These are phyloP conservation scores for Eleginops maclovinus DNA, from an alignment of 2,113 vertebrate species.

Conservation along the genomic window DNA sequence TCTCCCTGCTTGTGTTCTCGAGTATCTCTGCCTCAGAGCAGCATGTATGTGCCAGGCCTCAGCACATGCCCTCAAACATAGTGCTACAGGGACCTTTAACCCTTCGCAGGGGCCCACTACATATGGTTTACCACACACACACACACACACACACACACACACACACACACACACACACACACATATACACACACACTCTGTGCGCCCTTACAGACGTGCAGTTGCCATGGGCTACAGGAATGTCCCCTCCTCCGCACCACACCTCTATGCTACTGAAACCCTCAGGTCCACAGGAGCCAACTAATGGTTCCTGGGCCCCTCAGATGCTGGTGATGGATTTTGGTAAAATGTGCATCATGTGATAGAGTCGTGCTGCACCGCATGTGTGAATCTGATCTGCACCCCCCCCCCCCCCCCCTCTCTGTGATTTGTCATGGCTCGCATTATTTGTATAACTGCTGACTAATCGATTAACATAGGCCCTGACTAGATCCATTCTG, in stretches of 20 bases:
- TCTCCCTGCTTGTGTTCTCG: not conserved
- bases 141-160: not conserved
- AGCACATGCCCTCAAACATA: constrained; percentile 3
- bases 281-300: constrained; percentile 8
- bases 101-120: constrained; percentile 14
- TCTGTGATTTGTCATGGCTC: constrained; percentile 46
- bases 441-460: constrained; percentile 58
- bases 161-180: not conserved
- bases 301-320: constrained; percentile 19
- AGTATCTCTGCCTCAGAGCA: not conserved
- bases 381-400: constrained; percentile 53
- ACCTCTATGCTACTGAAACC: constrained; percentile 28
- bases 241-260: constrained; percentile 11
- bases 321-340: constrained; percentile 13
- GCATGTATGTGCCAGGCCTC: constrained; percentile 1
- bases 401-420: constrained; percentile 16
- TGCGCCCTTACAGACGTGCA: constrained; percentile 13
- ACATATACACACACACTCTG: not conserved
- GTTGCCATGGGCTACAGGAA: constrained; percentile 28
- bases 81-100: constrained; percentile 45
- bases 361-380: constrained; percentile 1
- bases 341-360: constrained; percentile 26
- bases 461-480: constrained; percentile 77
- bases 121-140: not conserved
- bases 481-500: constrained; percentile 48